phyloP scores from a whole-genome alignment of 2,113 vertebrate genomes.

The Sinocyclocheilus rhinocerous region DNA sequence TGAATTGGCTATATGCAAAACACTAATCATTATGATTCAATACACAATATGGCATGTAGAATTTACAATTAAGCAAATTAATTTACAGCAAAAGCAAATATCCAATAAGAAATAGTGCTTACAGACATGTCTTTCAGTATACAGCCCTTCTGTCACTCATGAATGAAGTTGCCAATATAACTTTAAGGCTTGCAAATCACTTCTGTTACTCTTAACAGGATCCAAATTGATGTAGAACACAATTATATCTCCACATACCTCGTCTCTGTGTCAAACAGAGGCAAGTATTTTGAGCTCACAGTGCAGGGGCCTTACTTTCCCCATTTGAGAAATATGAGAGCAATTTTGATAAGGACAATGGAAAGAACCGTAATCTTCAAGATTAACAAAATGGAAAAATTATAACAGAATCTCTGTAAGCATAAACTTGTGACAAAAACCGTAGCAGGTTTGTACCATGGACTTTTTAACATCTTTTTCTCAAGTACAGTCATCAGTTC shows the following conservation, averaged over 20 bases:
- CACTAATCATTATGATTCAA: constrained; percentile 71
- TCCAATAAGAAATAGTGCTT: constrained; percentile 52
- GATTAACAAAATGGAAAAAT: background rate
- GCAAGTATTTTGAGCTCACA: constrained; percentile 26
- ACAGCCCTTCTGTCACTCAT: background rate
- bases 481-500: constrained; percentile 13
- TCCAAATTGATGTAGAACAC: background rate
- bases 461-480: constrained; percentile 10
- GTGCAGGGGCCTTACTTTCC: background rate
- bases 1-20: constrained; percentile 72
- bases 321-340: background rate
- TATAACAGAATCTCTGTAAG: constrained; percentile 1
- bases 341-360: background rate
- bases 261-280: constrained; percentile 30
- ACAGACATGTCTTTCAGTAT: background rate
- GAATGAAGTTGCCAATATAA: background rate
- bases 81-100: constrained; percentile 69
- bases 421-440: constrained; percentile 6
- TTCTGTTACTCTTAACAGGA: background rate
- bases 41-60: constrained; percentile 71
- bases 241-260: background rate
- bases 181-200: background rate
- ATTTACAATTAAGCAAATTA: constrained; percentile 73
- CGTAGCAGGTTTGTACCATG: background rate
- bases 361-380: background rate